Percentiles rank a stretch among this genome's conserved stretches.
Evolutionary conservation across 2,113 vertebrate species (phyloP).

Genomic region (Chaetodon auriga): DNA sequence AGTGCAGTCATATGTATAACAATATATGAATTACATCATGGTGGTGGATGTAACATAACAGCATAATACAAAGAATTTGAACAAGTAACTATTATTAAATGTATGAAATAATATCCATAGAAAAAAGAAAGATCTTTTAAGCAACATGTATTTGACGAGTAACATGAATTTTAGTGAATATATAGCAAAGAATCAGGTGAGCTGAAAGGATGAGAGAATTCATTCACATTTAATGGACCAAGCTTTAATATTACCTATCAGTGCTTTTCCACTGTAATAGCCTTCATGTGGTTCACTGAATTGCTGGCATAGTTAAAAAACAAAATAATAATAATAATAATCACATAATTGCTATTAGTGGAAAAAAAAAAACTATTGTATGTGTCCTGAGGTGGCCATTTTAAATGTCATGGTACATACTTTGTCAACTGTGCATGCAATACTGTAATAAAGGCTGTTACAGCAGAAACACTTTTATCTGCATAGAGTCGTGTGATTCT

Average conservation of each 20-base stretch:
- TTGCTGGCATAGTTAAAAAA: background rate
- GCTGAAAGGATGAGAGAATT: background rate
- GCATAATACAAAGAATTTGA: background rate
- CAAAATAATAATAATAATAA: background rate
- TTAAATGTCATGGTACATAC: constrained; percentile 6
- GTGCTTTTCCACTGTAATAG: constrained; percentile 5
- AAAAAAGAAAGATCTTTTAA: background rate
- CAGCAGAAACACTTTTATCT: constrained; percentile 5
- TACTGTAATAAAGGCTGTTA: background rate
- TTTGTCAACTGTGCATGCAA: background rate
- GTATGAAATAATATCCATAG: background rate
- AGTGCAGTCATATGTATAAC: background rate
- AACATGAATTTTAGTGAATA: background rate
- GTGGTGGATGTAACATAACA: background rate
- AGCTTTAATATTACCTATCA: constrained; percentile 14
- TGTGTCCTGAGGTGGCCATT: background rate
- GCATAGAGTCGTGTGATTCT: background rate
- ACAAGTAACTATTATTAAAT: background rate
- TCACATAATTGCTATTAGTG: background rate
- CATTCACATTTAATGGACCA: background rate
- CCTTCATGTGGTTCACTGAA: background rate
- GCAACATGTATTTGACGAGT: background rate
- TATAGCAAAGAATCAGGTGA: background rate
- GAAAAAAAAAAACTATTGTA: background rate
- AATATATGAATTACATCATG: background rate